These are phyloP conservation scores for Acropora yongei DNA, from an alignment of 64 coral and sea anemone species.

Conservation along the genomic window DNA sequence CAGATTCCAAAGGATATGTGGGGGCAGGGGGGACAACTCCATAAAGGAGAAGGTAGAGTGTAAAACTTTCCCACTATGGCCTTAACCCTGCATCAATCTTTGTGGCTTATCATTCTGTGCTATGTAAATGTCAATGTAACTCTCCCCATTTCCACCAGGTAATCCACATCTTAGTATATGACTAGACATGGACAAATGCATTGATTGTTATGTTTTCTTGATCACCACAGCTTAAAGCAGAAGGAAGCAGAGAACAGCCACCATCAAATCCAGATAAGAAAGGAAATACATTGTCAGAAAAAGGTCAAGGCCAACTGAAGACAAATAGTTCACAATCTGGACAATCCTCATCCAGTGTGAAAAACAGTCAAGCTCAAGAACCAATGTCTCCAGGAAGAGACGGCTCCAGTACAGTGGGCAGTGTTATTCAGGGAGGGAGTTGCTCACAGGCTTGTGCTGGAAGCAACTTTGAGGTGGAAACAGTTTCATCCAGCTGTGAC, in stretches of 20 bases:
- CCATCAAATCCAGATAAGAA: slow-evolving; percentile 66
- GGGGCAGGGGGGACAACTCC: too few relatives aligned
- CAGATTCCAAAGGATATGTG: too few relatives aligned
- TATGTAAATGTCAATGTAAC: too few relatives aligned
- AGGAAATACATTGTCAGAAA: slow-evolving; percentile 38
- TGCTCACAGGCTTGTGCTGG: slow-evolving; percentile 55
- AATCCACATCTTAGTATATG: too few relatives aligned
- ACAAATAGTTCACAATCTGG: slow-evolving; percentile 27
- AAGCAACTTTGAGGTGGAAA: slow-evolving; percentile 68
- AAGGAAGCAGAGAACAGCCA: slow-evolving; percentile 69
- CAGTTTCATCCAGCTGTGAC: slow-evolving; percentile 79
- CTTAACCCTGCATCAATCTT: too few relatives aligned
- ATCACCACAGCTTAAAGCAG: slow-evolving; percentile 65
- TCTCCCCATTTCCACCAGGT: too few relatives aligned
- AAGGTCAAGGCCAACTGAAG: slow-evolving; percentile 34
- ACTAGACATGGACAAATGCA: not conserved
- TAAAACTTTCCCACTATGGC: too few relatives aligned
- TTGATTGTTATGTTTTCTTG: not conserved
- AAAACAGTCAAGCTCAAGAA: slow-evolving; percentile 46
- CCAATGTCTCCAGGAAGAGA: slow-evolving; percentile 62
- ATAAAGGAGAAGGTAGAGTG: too few relatives aligned
- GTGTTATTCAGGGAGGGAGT: slow-evolving; percentile 55
- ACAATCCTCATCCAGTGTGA: slow-evolving; percentile 14
- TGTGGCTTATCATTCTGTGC: too few relatives aligned
- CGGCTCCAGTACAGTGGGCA: slow-evolving; percentile 16